Conservation (phyloP, 2,113 vertebrate genomes). For the Synodontis membranacea region DNA sequence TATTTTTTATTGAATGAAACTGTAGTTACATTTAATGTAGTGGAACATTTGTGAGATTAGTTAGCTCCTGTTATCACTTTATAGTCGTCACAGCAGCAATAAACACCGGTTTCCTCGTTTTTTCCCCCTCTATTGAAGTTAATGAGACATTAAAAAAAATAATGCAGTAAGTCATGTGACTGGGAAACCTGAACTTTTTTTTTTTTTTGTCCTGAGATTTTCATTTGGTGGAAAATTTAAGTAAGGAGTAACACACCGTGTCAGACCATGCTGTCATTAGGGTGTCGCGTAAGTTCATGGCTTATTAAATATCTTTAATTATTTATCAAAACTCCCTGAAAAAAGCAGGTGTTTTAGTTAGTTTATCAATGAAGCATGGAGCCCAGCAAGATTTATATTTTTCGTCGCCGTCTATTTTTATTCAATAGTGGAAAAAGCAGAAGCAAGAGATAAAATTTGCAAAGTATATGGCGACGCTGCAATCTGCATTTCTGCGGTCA, state of each 20-base stretch:
- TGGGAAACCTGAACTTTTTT: not conserved
- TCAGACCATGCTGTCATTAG: not conserved
- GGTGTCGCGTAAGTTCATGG: too few relatives aligned
- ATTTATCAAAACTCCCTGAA: too few relatives aligned
- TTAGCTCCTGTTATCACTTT: not conserved
- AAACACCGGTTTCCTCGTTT: not conserved
- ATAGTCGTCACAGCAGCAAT: not conserved
- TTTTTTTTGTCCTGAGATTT: not conserved
- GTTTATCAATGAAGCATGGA: too few relatives aligned
- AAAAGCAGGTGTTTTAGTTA: too few relatives aligned
- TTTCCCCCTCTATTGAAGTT: not conserved
- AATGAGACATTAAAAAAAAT: not conserved
- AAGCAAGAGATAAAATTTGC: too few relatives aligned
- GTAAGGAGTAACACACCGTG: not conserved
- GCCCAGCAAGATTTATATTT: too few relatives aligned
- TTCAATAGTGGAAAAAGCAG: too few relatives aligned
- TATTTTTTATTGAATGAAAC: not conserved
- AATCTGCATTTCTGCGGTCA: too few relatives aligned
- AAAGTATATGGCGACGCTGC: too few relatives aligned
- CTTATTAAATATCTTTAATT: too few relatives aligned
- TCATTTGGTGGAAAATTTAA: not conserved
- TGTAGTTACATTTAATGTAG: not conserved
- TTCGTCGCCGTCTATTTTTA: too few relatives aligned
- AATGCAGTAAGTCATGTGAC: not conserved
- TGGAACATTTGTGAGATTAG: not conserved